These are phyloP conservation scores for Cynopterus sphinx DNA, from an alignment of 2,797 vertebrate species.

Conservation along the genomic window DNA sequence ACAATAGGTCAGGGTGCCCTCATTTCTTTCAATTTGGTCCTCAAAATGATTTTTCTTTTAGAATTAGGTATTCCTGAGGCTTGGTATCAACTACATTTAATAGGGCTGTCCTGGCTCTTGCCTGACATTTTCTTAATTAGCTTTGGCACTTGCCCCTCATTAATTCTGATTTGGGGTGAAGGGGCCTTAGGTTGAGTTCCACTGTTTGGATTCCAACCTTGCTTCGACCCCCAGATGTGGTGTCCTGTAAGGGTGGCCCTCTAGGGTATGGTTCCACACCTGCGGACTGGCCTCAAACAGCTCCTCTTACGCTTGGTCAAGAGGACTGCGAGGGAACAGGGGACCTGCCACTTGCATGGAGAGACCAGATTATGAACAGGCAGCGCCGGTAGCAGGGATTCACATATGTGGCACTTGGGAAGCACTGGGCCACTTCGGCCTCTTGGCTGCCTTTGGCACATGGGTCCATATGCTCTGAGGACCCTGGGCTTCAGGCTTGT, in stretches of 20 bases:
- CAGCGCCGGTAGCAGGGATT: background rate
- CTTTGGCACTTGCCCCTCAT: background rate
- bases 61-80: background rate
- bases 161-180: background rate
- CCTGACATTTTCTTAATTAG: background rate
- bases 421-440: fast-evolving
- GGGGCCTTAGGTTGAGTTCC: background rate
- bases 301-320: background rate
- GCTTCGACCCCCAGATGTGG: background rate
- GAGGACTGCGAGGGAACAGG: background rate
- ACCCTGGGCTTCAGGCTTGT: background rate
- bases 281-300: background rate
- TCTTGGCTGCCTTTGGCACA: background rate
- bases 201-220: background rate
- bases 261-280: background rate
- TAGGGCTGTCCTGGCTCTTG: background rate
- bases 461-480: background rate
- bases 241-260: background rate
- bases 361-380: background rate
- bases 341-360: background rate
- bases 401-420: background rate
- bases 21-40: background rate
- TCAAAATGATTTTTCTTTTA: background rate
- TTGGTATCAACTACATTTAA: background rate
- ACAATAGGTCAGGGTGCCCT: background rate